phyloP scores from a whole-genome alignment of 2,797 vertebrate species.

The Erethizon dorsatum region DNA sequence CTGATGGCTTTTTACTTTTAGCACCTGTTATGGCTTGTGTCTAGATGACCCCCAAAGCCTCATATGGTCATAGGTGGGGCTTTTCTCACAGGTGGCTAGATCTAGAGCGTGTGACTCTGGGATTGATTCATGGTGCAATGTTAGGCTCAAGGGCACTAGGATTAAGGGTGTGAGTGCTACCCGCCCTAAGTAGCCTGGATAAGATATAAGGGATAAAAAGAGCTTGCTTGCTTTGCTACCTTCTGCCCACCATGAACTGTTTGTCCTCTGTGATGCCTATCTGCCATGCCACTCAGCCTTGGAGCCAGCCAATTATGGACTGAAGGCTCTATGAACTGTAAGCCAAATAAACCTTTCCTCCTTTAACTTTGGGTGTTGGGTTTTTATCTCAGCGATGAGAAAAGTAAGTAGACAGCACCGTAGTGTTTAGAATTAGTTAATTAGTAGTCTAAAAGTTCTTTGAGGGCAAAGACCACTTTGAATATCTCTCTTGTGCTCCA shows the following conservation, averaged over 20 bases:
- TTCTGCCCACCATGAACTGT: not conserved
- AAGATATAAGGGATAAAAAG: not conserved
- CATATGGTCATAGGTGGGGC: not conserved
- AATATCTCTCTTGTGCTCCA: slow-evolving; percentile 62
- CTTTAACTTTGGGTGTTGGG: not conserved
- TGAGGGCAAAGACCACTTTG: not conserved
- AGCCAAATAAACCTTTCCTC: not conserved
- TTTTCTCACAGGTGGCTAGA: not conserved
- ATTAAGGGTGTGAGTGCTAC: not conserved
- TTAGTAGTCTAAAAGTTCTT: slow-evolving; percentile 51
- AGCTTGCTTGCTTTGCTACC: not conserved
- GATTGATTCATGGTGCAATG: not conserved
- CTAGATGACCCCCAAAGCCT: not conserved
- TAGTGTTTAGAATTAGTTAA: slow-evolving; percentile 25
- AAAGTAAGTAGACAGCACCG: not conserved
- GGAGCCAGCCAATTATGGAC: not conserved
- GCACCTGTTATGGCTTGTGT: not conserved
- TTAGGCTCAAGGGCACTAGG: not conserved
- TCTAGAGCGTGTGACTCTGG: not conserved
- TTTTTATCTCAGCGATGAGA: not conserved
- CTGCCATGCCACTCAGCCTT: not conserved
- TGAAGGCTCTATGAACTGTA: not conserved
- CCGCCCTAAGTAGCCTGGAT: not conserved
- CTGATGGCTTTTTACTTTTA: slow-evolving; percentile 14
- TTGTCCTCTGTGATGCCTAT: not conserved